Conservation (phyloP, 2,888 invertebrate genomes). For the Psococerastis gibbosa region DNA sequence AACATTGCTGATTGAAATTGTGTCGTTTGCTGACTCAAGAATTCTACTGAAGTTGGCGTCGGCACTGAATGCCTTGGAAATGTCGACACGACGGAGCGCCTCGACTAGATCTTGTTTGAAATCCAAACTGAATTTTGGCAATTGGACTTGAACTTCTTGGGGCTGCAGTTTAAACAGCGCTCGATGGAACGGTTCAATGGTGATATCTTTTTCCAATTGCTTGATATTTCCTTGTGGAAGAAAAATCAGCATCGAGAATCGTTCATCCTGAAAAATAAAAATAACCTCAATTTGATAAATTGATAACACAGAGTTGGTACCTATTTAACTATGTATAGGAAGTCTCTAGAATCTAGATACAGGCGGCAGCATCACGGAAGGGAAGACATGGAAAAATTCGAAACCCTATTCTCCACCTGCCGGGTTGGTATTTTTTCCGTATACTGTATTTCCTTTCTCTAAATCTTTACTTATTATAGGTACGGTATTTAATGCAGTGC, state of each 20-base stretch:
- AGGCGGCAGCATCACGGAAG: no score
- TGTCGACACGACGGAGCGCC: slow-evolving; percentile 15
- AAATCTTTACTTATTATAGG: no score
- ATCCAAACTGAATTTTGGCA: slow-evolving; percentile 42
- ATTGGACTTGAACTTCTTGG: slow-evolving; percentile 31
- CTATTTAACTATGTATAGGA: no score
- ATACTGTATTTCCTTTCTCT: no score
- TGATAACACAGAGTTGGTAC: no score
- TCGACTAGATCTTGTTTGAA: slow-evolving; percentile 31
- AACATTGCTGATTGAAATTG: slow-evolving; percentile 30
- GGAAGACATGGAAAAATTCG: no score
- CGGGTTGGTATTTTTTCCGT: no score
- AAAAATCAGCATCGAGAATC: slow-evolving; percentile 41
- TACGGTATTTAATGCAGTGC: no score
- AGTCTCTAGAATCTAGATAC: no score
- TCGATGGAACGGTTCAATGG: slow-evolving; percentile 31
- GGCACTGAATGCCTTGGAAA: slow-evolving; percentile 26
- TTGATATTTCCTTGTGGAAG: slow-evolving; percentile 33
- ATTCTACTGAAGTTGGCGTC: slow-evolving; percentile 38
- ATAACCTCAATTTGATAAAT: no score
- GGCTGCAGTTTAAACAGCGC: slow-evolving; percentile 29
- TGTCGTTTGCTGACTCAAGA: slow-evolving; percentile 20
- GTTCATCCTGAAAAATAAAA: no score
- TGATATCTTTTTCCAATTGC: slow-evolving; percentile 34
- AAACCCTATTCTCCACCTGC: no score